Percentiles rank a stretch among this genome's conserved stretches.
Evolutionary conservation across 2,113 vertebrate genomes (phyloP).

Genomic region (Leptosomus discolor): DNA sequence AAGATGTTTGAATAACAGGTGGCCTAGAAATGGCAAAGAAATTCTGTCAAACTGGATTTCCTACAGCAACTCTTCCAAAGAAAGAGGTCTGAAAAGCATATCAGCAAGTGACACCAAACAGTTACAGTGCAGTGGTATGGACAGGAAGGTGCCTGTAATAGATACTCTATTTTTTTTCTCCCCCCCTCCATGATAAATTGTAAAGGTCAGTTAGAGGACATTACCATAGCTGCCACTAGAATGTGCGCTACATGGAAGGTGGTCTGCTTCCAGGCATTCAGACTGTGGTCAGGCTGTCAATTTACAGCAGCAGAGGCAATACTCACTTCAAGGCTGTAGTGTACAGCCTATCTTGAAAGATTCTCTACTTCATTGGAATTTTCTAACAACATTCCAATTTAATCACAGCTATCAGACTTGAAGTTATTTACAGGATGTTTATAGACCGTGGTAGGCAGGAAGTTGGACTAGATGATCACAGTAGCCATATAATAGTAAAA

Average conservation of each 20-base stretch:
- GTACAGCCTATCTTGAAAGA: background rate
- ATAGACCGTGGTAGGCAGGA: slow-evolving; percentile 25
- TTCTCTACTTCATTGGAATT: background rate
- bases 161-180: too few species aligned
- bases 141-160: background rate
- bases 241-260: background rate
- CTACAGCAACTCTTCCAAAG: background rate
- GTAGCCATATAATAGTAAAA: slow-evolving; percentile 15
- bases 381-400: slow-evolving; percentile 37
- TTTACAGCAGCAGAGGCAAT: background rate
- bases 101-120: background rate
- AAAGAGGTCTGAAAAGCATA: background rate
- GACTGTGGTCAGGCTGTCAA: background rate
- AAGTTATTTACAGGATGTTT: slow-evolving; percentile 68
- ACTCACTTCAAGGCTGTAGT: background rate
- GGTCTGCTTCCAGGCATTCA: background rate
- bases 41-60: background rate
- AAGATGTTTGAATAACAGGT: background rate
- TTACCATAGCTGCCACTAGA: background rate
- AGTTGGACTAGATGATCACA: slow-evolving; percentile 48
- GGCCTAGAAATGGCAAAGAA: background rate
- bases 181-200: background rate
- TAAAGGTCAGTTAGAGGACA: background rate
- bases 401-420: slow-evolving; percentile 23
- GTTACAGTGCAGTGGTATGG: rapidly evolving